These are phyloP conservation scores for Hydropsyche tenuis DNA, from an alignment of 1,140 invertebrate species.

Conservation along the genomic window DNA sequence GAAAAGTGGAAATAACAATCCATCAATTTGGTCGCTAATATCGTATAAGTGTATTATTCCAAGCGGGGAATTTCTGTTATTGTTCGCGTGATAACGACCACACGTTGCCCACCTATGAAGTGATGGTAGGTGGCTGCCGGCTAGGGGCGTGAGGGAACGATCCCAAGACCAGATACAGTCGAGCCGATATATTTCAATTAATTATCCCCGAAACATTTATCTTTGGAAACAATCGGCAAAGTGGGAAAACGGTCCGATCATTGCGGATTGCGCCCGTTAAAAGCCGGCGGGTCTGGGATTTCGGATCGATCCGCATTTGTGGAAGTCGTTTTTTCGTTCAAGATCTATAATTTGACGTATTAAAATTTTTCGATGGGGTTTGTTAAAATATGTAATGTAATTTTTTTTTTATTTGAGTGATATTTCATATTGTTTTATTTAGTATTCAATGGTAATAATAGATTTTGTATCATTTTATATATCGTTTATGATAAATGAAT, in stretches of 20 bases:
- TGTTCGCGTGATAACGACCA: not conserved
- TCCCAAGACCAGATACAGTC: not conserved
- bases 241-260: constrained; percentile 25
- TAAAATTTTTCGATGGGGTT: no score
- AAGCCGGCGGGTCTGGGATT: no score
- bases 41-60: constrained; percentile 27
- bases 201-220: constrained; percentile 39
- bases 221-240: constrained; percentile 37
- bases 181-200: constrained; percentile 38
- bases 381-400: no score
- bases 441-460: no score
- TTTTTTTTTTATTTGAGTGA: no score
- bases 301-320: no score
- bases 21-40: constrained; percentile 34
- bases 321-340: no score
- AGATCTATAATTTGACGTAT: no score
- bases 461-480: no score
- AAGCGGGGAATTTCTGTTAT: constrained; percentile 20
- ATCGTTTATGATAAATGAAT: no score
- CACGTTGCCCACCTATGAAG: constrained; percentile 3
- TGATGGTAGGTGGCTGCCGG: not conserved
- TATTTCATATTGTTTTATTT: no score
- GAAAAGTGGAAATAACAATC: constrained; percentile 28
- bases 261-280: no score
- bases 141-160: not conserved